phyloP scores from a whole-genome alignment of 2,888 invertebrate species.

The Hypomecis atomaria region DNA sequence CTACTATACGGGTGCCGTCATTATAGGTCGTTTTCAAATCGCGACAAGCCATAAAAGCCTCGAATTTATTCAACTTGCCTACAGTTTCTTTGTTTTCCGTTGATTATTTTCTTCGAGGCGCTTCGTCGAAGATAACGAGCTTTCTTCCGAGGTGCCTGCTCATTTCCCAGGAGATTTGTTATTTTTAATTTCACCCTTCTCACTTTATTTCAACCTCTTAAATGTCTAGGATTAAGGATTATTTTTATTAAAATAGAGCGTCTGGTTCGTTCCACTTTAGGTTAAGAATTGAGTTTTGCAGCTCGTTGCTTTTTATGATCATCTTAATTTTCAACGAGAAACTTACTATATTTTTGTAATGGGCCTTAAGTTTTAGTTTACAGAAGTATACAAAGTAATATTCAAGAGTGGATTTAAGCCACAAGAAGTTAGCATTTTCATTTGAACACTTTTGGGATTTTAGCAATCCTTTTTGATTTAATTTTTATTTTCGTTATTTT shows the following conservation, averaged over 20 bases:
- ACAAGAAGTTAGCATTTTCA: too few relatives aligned
- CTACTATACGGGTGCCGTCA: not conserved
- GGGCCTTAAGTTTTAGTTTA: conserved; percentile 18
- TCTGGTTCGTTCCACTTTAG: conserved; percentile 34
- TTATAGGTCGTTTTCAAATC: conserved; percentile 6
- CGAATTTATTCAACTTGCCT: conserved; percentile 54
- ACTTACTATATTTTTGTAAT: conserved; percentile 18
- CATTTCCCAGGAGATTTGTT: conserved; percentile 68
- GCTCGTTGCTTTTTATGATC: conserved; percentile 40
- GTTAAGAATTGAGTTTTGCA: conserved; percentile 37
- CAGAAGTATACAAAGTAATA: not conserved
- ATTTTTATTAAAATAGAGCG: conserved; percentile 36
- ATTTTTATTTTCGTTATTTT: not conserved
- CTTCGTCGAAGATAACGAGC: conserved; percentile 68
- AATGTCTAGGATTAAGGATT: conserved; percentile 36
- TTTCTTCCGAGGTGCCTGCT: conserved; percentile 62
- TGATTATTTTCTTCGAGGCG: conserved; percentile 66
- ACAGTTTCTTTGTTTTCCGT: conserved; percentile 60
- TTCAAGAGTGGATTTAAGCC: too few relatives aligned
- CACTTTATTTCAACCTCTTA: conserved; percentile 40
- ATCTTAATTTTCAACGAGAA: conserved; percentile 31
- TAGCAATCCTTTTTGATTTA: too few relatives aligned
- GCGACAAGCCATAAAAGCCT: conserved; percentile 40
- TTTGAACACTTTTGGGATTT: too few relatives aligned
- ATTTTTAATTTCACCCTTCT: conserved; percentile 64